Percentiles rank a stretch among this genome's conserved stretches.
Evolutionary conservation across 1,140 invertebrate genomes (phyloP).

Genomic region (Drosophila busckii): DNA sequence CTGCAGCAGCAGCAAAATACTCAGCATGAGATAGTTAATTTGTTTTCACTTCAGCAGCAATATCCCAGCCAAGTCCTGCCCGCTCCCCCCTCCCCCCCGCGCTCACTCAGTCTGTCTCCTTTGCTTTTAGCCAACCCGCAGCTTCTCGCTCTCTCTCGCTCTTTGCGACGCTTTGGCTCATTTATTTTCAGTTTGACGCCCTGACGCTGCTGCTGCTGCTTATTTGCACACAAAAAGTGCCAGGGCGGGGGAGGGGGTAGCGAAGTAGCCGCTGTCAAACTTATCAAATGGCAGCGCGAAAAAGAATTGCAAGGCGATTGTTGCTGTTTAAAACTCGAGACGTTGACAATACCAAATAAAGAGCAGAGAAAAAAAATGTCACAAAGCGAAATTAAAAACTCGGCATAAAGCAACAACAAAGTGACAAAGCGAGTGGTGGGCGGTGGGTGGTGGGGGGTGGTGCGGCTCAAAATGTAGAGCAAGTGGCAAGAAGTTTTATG

Average conservation of each 20-base stretch:
- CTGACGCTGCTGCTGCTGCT: constrained; percentile 67
- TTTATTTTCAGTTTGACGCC: constrained; percentile 75
- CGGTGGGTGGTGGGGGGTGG: neutral
- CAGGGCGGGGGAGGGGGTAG: neutral
- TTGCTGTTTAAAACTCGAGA: too few relatives aligned
- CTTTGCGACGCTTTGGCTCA: constrained; percentile 65
- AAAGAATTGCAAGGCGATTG: constrained; percentile 41
- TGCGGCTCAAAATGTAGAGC: constrained; percentile 55
- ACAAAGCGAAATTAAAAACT: constrained; percentile 75
- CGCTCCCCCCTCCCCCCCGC: neutral
- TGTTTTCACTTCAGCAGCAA: constrained; percentile 74
- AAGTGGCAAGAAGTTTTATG: constrained; percentile 73
- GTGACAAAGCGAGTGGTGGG: constrained; percentile 6
- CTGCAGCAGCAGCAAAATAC: constrained; percentile 61
- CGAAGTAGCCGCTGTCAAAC: constrained; percentile 69
- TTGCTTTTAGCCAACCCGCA: constrained; percentile 18
- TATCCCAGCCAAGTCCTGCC: constrained; percentile 28
- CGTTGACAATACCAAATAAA: constrained; percentile 60
- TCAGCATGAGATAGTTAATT: constrained; percentile 75
- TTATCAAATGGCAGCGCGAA: constrained; percentile 68
- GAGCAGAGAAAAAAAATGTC: constrained; percentile 39
- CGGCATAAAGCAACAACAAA: constrained; percentile 72
- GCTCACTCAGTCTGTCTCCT: neutral
- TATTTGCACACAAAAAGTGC: constrained; percentile 66
- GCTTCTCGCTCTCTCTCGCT: constrained; percentile 11